Evolutionary conservation across 2,888 invertebrate genomes (phyloP).

Genomic region (Hirtodrosophila histrioides): DNA sequence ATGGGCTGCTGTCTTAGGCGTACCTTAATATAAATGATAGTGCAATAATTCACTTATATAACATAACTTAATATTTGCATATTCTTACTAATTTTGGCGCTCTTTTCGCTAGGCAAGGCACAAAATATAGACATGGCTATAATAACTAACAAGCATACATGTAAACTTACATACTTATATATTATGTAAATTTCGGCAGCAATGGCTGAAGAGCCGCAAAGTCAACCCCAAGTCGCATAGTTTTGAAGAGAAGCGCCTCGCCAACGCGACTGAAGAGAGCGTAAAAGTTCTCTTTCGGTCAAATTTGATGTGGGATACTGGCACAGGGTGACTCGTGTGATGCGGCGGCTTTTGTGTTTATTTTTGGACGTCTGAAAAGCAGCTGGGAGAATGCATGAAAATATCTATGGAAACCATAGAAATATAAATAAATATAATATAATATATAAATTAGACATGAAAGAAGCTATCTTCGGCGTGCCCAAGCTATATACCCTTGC

Average conservation of each 20-base stretch:
- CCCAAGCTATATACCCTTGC: too few relatives aligned
- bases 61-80: too few relatives aligned
- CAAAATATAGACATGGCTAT: too few relatives aligned
- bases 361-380: not conserved
- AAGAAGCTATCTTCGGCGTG: not conserved
- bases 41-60: too few relatives aligned
- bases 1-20: too few relatives aligned
- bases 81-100: too few relatives aligned
- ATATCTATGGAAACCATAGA: slow-evolving; percentile 2
- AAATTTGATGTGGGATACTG: not conserved
- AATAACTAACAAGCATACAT: not conserved
- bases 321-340: slow-evolving; percentile 44
- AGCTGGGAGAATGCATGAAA: not conserved
- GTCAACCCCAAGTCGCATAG: slow-evolving; percentile 23
- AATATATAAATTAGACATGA: not conserved
- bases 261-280: slow-evolving; percentile 33
- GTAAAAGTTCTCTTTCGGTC: slow-evolving; percentile 32
- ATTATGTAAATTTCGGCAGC: not conserved
- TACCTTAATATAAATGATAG: too few relatives aligned
- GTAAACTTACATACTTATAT: not conserved
- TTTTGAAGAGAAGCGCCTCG: slow-evolving; percentile 32
- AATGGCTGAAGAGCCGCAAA: slow-evolving; percentile 5
- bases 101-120: too few relatives aligned
- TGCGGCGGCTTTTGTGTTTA: slow-evolving; percentile 12
- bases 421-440: not conserved